Evolutionary conservation across 2,113 vertebrate species (phyloP), one percentile per base, ranked within the genome.

Genomic region (Gallinago paraguaiae): DNA sequence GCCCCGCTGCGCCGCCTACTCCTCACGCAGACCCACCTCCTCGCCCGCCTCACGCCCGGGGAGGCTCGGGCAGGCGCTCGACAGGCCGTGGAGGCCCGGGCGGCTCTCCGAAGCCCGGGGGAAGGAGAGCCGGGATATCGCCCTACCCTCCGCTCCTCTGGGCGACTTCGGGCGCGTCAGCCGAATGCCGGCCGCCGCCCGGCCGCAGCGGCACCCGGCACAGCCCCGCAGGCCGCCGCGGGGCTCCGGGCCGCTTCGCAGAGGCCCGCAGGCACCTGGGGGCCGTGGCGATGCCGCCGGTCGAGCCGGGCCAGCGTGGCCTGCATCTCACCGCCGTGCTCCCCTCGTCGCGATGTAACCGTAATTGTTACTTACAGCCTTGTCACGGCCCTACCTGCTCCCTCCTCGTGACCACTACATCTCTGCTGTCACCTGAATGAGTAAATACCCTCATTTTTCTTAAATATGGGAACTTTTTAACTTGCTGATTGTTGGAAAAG

Each of bases 91-190:
- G 35, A 2, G 1, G 1, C 0, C 1, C 2, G 24, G 1, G 8
- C 2, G 14, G 22, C 4, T 7, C 2, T 18, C 3, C 4, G 22
- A 30, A 3, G 1, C 0, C 0, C 2, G 4, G 11, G 8, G 14
- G 20, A 7, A 0, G 1, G 6, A 0, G 9, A 4, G 37, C 3
- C 0, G 27, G 15, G 1, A 0, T 2, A 30, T 9, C 3, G 5
- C 11, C 2, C 30, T 33, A 23, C 28, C 13, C 14, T 11, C 31
- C 12, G 35, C 35, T 46, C 10, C 9, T 14, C 22, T 13, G 39
- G 39, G 23, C n/a, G 24, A 8, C 15, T 17, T 28, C 12, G 23
- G 11, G 8, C 14, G 2, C 5, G 27, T 10, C 14, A 19, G 18
- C 17, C 41, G 22, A 46, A 17, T 11, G 33, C 17, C 17, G 41